Evolutionary conservation across 2,113 vertebrate genomes (phyloP).

Genomic region (Synchiropus splendidus): DNA sequence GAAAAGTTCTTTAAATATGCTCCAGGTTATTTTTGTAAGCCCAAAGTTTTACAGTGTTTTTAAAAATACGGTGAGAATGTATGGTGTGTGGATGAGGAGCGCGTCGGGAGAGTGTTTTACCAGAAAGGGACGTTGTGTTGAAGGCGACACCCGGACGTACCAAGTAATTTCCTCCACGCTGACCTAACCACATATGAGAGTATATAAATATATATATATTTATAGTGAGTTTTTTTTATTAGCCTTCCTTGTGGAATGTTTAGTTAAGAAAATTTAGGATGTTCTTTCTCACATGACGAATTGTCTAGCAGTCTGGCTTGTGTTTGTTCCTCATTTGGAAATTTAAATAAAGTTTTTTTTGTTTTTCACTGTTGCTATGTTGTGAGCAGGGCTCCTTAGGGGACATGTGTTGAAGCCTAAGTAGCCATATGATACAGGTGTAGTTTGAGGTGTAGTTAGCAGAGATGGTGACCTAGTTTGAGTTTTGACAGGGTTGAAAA

Average conservation of each 20-base stretch:
- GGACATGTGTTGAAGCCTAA: too few species aligned
- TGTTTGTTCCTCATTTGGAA: conserved; percentile 13
- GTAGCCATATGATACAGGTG: too few species aligned
- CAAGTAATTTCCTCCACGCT: conserved; percentile 53
- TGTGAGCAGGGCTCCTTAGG: too few species aligned
- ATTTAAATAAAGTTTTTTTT: conserved; percentile 2
- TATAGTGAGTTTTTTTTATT: conserved; percentile 56
- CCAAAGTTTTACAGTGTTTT: conserved; percentile 67
- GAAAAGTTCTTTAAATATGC: conserved; percentile 59
- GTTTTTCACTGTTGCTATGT: conserved; percentile 10
- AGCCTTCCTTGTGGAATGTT: conserved; percentile 53
- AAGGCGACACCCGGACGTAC: conserved; percentile 30
- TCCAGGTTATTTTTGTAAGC: conserved; percentile 70
- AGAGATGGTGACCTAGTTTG: too few species aligned
- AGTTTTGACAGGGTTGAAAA: too few species aligned
- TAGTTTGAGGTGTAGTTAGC: too few species aligned
- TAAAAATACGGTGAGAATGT: conserved; percentile 62
- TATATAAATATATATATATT: conserved; percentile 68
- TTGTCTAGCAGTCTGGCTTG: conserved; percentile 48
- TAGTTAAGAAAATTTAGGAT: conserved; percentile 53
- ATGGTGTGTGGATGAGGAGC: conserved; percentile 36
- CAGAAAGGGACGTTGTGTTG: conserved; percentile 21
- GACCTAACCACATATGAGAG: conserved; percentile 51
- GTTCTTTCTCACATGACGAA: conserved; percentile 56
- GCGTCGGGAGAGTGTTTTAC: conserved; percentile 30